These are phyloP conservation scores for Tromatobia lineatoria DNA, from an alignment of 2,888 invertebrate species.

Conservation along the genomic window DNA sequence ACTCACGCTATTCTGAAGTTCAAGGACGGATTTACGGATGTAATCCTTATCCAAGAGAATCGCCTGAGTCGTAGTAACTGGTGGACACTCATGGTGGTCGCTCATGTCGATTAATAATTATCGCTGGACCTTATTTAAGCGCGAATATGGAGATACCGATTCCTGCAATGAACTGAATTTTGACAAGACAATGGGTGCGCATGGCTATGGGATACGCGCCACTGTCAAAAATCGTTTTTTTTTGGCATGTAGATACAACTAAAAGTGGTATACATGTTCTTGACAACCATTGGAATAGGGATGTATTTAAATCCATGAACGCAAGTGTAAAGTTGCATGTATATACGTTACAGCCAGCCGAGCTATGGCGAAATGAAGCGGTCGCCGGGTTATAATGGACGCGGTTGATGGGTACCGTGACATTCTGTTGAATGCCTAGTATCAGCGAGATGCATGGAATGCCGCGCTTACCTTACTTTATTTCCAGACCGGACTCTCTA, in stretches of 20 bases:
- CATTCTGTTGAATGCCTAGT: not conserved
- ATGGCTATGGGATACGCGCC: conserved; percentile 23
- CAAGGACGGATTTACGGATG: conserved; percentile 63
- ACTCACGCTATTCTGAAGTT: conserved; percentile 7
- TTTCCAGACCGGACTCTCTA: not conserved
- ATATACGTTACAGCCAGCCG: not conserved
- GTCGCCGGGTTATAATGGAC: not conserved
- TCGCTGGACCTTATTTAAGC: conserved; percentile 31
- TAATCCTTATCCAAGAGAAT: conserved; percentile 66
- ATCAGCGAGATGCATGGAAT: not conserved
- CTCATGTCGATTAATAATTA: not conserved
- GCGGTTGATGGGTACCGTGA: conserved; percentile 6
- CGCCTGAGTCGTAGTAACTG: conserved; percentile 62
- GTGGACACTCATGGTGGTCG: no score
- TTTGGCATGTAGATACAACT: not conserved
- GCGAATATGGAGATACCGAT: not conserved
- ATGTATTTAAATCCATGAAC: not conserved
- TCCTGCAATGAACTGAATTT: conserved; percentile 25
- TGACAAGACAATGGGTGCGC: conserved; percentile 19
- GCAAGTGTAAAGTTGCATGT: not conserved
- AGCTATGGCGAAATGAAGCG: not conserved
- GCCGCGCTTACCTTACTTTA: not conserved
- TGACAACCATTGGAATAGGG: not conserved
- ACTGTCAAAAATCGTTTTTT: not conserved
- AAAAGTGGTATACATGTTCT: not conserved